phyloP scores from a whole-genome alignment of 2,888 invertebrate genomes.

The Tethea ocularis region DNA sequence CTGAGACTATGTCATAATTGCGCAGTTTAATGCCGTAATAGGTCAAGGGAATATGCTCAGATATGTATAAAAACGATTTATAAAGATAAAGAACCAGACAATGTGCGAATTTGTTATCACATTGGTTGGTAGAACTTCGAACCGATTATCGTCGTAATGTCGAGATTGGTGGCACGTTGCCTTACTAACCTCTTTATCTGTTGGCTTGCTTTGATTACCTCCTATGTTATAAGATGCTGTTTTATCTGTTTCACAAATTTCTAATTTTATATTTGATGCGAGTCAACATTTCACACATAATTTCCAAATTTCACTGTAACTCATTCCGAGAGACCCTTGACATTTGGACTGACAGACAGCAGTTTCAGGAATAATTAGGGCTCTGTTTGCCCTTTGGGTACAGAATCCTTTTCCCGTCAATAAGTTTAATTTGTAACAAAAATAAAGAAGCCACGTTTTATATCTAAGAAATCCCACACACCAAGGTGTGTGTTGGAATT shows the following conservation, averaged over 20 bases:
- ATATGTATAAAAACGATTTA: slow-evolving; percentile 48
- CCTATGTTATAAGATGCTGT: neutral
- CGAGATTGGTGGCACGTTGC: slow-evolving; percentile 38
- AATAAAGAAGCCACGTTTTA: neutral
- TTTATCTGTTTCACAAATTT: too few relatives aligned
- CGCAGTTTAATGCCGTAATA: slow-evolving; percentile 61
- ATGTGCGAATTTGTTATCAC: slow-evolving; percentile 46
- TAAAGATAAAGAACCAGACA: slow-evolving; percentile 47
- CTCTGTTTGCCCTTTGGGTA: too few relatives aligned
- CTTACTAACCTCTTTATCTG: slow-evolving; percentile 67
- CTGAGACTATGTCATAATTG: slow-evolving; percentile 35
- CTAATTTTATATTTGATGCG: neutral
- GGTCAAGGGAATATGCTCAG: slow-evolving; percentile 62
- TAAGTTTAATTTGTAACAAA: too few relatives aligned
- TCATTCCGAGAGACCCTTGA: too few relatives aligned
- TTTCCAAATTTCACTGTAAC: too few relatives aligned
- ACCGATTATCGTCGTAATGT: slow-evolving; percentile 19
- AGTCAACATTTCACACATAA: too few relatives aligned
- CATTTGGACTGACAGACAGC: too few relatives aligned
- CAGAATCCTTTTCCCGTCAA: too few relatives aligned
- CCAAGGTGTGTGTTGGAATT: too few relatives aligned
- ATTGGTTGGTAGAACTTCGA: slow-evolving; percentile 34
- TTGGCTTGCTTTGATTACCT: slow-evolving; percentile 12
- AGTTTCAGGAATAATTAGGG: too few relatives aligned
- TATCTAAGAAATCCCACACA: neutral